phyloP scores from a whole-genome alignment of 2,888 invertebrate species.

The Zaprionus lineosus region DNA sequence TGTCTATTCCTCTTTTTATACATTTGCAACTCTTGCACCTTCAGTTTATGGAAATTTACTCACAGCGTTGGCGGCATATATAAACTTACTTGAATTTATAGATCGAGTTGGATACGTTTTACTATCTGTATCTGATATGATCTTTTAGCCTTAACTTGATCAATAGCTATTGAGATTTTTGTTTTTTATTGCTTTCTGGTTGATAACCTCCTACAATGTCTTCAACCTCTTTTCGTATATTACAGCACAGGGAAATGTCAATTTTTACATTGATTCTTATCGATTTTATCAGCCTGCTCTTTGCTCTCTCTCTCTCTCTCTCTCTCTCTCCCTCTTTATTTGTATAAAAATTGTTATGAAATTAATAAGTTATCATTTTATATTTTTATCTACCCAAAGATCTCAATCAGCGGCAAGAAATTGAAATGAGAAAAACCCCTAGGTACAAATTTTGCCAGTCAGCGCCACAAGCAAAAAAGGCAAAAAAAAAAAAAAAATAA shows the following conservation, averaged over 20 bases:
- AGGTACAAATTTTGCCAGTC: slow-evolving; percentile 17
- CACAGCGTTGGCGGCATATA: slow-evolving; percentile 34
- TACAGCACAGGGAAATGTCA: slow-evolving; percentile 47
- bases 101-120: slow-evolving; percentile 22
- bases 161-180: too few relatives aligned
- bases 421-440: not conserved
- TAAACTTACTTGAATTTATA: slow-evolving; percentile 16
- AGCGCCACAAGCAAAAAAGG: too few relatives aligned
- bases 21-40: slow-evolving; percentile 18
- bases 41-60: slow-evolving; percentile 44
- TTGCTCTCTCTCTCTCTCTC: too few relatives aligned
- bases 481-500: slow-evolving; percentile 11
- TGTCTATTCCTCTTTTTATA: not conserved
- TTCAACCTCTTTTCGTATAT: slow-evolving; percentile 30
- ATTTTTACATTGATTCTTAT: slow-evolving; percentile 29
- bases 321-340: not conserved
- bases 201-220: slow-evolving; percentile 4
- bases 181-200: slow-evolving; percentile 33
- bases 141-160: not conserved
- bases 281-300: slow-evolving; percentile 47
- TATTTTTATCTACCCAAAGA: too few relatives aligned
- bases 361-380: too few relatives aligned
- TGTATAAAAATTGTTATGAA: too few relatives aligned
- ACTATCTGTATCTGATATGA: not conserved
- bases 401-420: too few relatives aligned